Conservation (phyloP, 2,797 vertebrate species). For the Eulemur albifrons region DNA sequence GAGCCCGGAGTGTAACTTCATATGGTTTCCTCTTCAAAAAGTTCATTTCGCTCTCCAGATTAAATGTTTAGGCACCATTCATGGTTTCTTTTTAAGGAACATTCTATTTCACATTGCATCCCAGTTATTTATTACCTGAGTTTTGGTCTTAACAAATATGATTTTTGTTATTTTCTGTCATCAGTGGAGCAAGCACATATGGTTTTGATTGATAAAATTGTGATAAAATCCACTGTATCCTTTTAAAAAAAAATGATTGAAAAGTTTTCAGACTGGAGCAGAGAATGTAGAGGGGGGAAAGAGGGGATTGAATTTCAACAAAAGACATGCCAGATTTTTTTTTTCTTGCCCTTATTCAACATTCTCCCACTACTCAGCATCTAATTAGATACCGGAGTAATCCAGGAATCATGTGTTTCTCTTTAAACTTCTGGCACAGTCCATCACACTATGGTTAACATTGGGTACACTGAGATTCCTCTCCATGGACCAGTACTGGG, state of each 20-base stretch:
- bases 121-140: constrained; percentile 87
- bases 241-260: constrained; percentile 85
- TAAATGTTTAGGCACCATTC: constrained; percentile 82
- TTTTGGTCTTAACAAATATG: constrained; percentile 86
- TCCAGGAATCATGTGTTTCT: constrained; percentile 82
- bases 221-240: constrained; percentile 88
- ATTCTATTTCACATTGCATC: constrained; percentile 75
- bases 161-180: constrained; percentile 86
- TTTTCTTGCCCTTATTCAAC: constrained; percentile 80
- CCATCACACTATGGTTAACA: constrained; percentile 72
- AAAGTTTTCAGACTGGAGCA: constrained; percentile 86
- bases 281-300: constrained; percentile 68
- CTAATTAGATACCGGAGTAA: constrained; percentile 81
- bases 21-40: constrained; percentile 83
- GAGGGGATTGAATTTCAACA: constrained; percentile 83
- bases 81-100: constrained; percentile 73
- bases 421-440: constrained; percentile 82
- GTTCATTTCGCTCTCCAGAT: constrained; percentile 82
- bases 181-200: constrained; percentile 85
- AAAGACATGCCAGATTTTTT: constrained; percentile 83
- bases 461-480: constrained; percentile 63
- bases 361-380: constrained; percentile 77
- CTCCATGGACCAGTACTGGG: constrained; percentile 64
- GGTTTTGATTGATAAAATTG: constrained; percentile 87
- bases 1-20: constrained; percentile 71